A percentile compares a stretch with the other conserved stretches of the same genome.
Evolutionary conservation across 1,140 invertebrate species (phyloP).

Genomic region (Gonatopus flavifemur): DNA sequence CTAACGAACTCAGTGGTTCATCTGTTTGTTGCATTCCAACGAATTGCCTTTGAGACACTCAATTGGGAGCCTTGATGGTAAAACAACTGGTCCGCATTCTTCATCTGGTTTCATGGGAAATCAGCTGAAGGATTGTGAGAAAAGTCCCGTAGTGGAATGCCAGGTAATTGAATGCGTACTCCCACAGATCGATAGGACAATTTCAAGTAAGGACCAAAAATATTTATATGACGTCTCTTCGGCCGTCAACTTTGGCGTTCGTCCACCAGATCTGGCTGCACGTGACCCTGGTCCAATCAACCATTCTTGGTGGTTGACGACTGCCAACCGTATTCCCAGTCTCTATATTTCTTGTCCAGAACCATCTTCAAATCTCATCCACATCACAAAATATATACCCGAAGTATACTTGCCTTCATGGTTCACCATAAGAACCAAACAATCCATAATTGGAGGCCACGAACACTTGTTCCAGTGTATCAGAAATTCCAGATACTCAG

Average conservation of each 20-base stretch:
- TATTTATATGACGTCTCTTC: background rate
- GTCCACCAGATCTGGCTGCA: background rate
- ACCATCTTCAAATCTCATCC: background rate
- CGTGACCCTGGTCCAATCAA: background rate
- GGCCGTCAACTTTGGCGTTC: background rate
- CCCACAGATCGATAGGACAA: no score
- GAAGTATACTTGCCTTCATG: background rate
- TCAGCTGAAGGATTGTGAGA: no score
- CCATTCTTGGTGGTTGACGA: background rate
- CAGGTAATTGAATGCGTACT: no score
- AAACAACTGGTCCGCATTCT: no score
- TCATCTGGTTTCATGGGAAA: no score
- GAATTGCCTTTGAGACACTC: no score
- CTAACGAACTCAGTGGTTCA: no score
- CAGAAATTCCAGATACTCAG: no score
- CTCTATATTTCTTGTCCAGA: background rate
- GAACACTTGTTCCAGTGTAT: no score
- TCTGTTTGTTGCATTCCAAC: no score
- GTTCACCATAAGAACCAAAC: background rate
- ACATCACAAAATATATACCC: background rate
- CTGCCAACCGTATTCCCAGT: background rate
- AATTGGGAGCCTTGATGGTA: no score
- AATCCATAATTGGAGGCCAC: background rate
- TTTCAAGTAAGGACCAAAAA: conserved; percentile 1
- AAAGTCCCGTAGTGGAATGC: no score